Evolutionary conservation across 2,888 invertebrate genomes (phyloP), one percentile per base, ranked within the genome.

Genomic region (Diploptera punctata): DNA sequence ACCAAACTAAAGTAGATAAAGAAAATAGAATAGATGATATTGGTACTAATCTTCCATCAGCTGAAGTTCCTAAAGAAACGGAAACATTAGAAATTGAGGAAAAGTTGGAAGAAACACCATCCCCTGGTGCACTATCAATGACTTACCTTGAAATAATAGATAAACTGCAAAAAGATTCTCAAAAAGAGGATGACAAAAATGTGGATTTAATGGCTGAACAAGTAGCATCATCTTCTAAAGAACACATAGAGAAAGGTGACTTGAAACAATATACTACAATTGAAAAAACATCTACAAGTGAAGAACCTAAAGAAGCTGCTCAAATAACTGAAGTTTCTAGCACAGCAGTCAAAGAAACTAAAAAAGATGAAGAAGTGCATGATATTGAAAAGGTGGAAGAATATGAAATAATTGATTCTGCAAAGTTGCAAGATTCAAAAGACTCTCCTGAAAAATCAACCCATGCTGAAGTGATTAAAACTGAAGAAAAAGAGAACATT

Each of bases 141-240:
- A 54, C 74, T 3, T 74, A 74, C 38, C 69, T 74, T 21, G 74
- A 74, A 57, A 74, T 74, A 33, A 74, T 74, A 43, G 74, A 74
- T 16, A 71, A 74, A 68, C 26, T 73, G 13, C 71, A 73, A 33
- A 65, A 74, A 70, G 72, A 71, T 33, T 54, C 47, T n/a, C 44
- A 33, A 18, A 47, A 70, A 16, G 18, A 24, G 54, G 60, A 70
- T 57, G 54, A 71, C 38, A 10, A 5, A 33, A 10, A 33, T 5
- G 33, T 7, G 10, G 33, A 33, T 33, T n/a, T n/a, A n/a, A n/a
- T n/a, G n/a, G n/a, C n/a, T n/a, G n/a, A n/a, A n/a, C n/a, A n/a
- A n/a, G n/a, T n/a, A n/a, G n/a, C n/a, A n/a, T n/a, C n/a, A n/a
- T n/a, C n/a, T n/a, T n/a, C 54, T 16, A 1, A 26, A 0, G 70